These are phyloP conservation scores for Lepidotrigona ventralis DNA, from an alignment of 1,140 invertebrate genomes.

Conservation along the genomic window DNA sequence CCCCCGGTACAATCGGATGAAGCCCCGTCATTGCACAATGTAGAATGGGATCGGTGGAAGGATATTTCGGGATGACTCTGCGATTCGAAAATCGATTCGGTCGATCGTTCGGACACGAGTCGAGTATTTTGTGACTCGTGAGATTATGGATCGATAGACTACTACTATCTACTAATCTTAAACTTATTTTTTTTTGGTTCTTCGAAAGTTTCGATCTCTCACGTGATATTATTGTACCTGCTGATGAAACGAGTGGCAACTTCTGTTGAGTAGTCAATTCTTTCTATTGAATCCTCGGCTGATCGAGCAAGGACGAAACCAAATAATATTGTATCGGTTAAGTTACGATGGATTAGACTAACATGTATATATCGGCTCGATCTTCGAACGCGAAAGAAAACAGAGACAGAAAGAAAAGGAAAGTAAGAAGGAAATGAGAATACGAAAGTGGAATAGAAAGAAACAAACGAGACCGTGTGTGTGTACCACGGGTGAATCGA, in stretches of 20 bases:
- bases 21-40: conserved; percentile 54
- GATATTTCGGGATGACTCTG: conserved; percentile 60
- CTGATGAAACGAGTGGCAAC: not conserved
- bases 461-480: conserved; percentile 34
- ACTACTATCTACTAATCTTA: not conserved
- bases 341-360: no score
- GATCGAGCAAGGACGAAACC: not conserved
- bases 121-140: conserved; percentile 21
- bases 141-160: conserved; percentile 14
- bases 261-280: not conserved
- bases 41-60: conserved; percentile 7
- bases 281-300: not conserved
- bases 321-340: not conserved
- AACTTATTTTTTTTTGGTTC: not conserved
- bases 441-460: not conserved
- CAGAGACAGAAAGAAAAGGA: no score
- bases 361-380: not conserved
- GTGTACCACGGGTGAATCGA: conserved; percentile 52
- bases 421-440: not conserved
- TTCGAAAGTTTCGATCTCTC: not conserved
- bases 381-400: not conserved
- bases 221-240: not conserved
- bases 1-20: conserved; percentile 51
- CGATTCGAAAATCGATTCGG: conserved; percentile 53
- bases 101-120: conserved; percentile 16